A percentile compares a stretch with the other conserved stretches of the same genome.
phyloP scores from a whole-genome alignment of 2,888 invertebrate genomes.

The Dorcus parallelipipedus region DNA sequence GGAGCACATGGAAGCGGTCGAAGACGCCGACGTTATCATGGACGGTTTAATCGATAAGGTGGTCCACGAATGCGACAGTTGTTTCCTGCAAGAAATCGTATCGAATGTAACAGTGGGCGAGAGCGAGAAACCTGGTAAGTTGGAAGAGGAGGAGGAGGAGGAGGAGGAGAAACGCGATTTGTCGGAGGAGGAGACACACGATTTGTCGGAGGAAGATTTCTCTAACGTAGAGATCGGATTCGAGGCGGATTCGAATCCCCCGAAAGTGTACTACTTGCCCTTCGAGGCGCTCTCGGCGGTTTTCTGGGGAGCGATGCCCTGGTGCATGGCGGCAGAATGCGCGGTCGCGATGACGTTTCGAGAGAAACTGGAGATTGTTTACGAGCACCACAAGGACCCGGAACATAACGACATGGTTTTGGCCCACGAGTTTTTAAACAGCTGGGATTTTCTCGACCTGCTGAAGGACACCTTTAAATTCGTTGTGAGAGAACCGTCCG shows the following conservation, averaged over 20 bases:
- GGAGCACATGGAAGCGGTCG: not conserved
- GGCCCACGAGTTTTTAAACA: conserved; percentile 38
- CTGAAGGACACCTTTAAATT: conserved; percentile 34
- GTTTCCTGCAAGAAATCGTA: conserved; percentile 27
- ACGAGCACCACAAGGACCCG: conserved; percentile 30
- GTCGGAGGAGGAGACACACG: conserved; percentile 1
- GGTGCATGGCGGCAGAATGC: conserved; percentile 36
- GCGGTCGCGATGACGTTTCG: conserved; percentile 34
- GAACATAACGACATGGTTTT: conserved; percentile 38
- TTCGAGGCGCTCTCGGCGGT: conserved; percentile 37
- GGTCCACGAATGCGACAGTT: conserved; percentile 35
- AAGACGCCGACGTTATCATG: conserved; percentile 24
- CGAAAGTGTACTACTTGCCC: conserved; percentile 33
- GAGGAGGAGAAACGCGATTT: conserved; percentile 11
- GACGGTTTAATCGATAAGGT: conserved; percentile 24
- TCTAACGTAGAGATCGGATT: conserved; percentile 20
- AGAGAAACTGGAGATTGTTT: conserved; percentile 36
- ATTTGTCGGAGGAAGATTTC: conserved; percentile 19
- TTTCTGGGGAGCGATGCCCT: conserved; percentile 33
- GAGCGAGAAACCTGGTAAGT: too few species aligned
- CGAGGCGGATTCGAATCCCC: not conserved
- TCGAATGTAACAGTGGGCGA: not conserved
- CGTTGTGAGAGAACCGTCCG: conserved; percentile 29
- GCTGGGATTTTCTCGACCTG: conserved; percentile 30
- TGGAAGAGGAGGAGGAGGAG: conserved; percentile 4